Base-by-base conservation (phyloP, 30 jellyfish, hydroid and myxozoan genomes). In the Nemopilema nomurai region DNA sequence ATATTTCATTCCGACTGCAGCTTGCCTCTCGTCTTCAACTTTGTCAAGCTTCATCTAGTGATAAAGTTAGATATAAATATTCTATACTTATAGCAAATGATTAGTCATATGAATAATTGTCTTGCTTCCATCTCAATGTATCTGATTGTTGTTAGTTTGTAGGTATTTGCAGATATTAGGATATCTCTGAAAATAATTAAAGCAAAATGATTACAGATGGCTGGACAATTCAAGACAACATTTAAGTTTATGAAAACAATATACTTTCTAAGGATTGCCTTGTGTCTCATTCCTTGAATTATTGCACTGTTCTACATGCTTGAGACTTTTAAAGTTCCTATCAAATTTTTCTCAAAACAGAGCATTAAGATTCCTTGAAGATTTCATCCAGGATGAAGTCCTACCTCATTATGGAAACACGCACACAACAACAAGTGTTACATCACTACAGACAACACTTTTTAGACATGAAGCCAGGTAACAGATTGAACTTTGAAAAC, bases 401-500 rank as follows among this genome's bases (percentile, higher is more conserved):
- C 93, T 91, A 16, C 97, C 97, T 1, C 91, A 78, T 84, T 91
- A 91, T 74, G 97, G 97, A 21, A 91, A 91, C 66, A 91, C 97
- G 13, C 97, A 91, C 71, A 91, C 97, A 51, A 91, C 97, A 28
- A 91, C 97, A 74, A 84, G 96, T 62, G 93, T 91, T n/a, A 82
- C 96, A 3, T 91, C 97, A 17, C 67, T 91, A 50, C 97, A 91
- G 57, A 85, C 97, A 53, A 80, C 96, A 13, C 64, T 74, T 25
- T 84, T 84, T n/a, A 72, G 97, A 63, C 90, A 81, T 79, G 97
- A 91, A 79, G 92, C 97, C 27, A 90, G 89, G 97, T 90, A 65
- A 32, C 13, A 41, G 6, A 13, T 13, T 41, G n/a, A n/a, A n/a
- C n/a, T 41, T 41, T 41, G 57, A 41, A 41, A 41, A 41, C 13